Evolutionary conservation across 2,888 invertebrate species (phyloP), one percentile per base, ranked within the genome.

Genomic region (Bruchidius siliquastri): DNA sequence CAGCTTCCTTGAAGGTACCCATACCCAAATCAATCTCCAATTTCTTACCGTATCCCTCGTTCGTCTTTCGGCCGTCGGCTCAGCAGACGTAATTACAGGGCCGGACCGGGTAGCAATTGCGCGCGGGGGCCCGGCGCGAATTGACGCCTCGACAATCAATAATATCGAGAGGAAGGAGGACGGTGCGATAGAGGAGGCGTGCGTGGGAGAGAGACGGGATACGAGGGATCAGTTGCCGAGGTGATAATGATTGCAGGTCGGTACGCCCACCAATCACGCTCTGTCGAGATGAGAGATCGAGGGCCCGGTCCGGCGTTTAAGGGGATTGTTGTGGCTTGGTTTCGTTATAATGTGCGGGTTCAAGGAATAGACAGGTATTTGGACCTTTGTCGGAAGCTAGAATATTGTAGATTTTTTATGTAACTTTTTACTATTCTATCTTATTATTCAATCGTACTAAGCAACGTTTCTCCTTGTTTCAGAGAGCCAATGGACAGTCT

Each of bases 401-500:
- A 26, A 21, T 70, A 22, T 72, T 22, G 49, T 66, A 71, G 67
- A 71, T 71, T 66, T n/a, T 71, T n/a, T 71, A 21, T 13, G 20
- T 66, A 71, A 49, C 67, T 71, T 49, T n/a, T n/a, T n/a, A n/a
- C n/a, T n/a, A n/a, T n/a, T n/a, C n/a, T n/a, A n/a, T n/a, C n/a
- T 67, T 26, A 26, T 26, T 4, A 8, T 26, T 26, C 26, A 26
- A 26, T 8, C 18, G 10, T 8, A 18, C 49, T 49, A 13, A 49
- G 20, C 21, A 22, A 20, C n/a, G 26, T 22, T 67, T 66, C 0
- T 26, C 69, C 78, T 83, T 76, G 80, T 87, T 86, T 30, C 86
- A 87, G 87, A 87, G 94, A 94, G 83, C 93, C 93, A 67, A 93
- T 94, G 92, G 94, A 94, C 86, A 88, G 91, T 81, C 90, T 94